Base-by-base conservation (phyloP, 2,113 vertebrate species). In the Otus sunia region DNA sequence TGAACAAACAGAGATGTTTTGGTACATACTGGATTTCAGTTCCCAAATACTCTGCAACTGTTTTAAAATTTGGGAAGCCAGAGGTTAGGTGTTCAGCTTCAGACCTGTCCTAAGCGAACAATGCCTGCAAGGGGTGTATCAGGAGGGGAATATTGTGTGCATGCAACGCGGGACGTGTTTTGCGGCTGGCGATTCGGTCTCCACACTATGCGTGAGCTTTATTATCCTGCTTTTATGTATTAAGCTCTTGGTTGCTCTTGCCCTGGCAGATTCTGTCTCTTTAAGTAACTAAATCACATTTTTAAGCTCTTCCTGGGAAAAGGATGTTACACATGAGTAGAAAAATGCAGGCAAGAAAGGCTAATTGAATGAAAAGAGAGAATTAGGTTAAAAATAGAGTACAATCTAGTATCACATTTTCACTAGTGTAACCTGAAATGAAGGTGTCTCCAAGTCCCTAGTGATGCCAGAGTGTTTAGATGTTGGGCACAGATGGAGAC, bases 401-500 rank as follows among this genome's bases (percentile, higher is more conserved):
- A 95, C 96, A 97, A 97, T 97, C 97, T 94, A 96, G 96, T 97
- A 96, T 98, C 97, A 88, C 98, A 94, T 97, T 97, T 98, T 98
- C 96, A 92, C 94, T 47, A 96, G 96, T 97, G 96, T 97, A 97
- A 97, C 97, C 97, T 97, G 98, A 98, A 98, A 98, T 97, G 98
- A 98, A 98, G 98, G 98, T 98, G 97, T 98, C 98, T 98, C 92
- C 86, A 78, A 97, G 97, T 98, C 95, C 56, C 98, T 86, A 85
- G 97, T 62, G 97, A 97, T 98, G 98, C 97, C 98, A 96, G 97
- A 96, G 94, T 96, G 97, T 98, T 98, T 98, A 98, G 98, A 98
- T 98, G 98, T 97, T 97, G 98, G 98, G 97, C 96, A 96, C 98
- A 98, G 98, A 98, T 98, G 98, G 97, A 98, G 97, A 98, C 98